These are phyloP conservation scores for Leptestheria dahalacensis DNA, from an alignment of 1,140 invertebrate species.

Conservation along the genomic window DNA sequence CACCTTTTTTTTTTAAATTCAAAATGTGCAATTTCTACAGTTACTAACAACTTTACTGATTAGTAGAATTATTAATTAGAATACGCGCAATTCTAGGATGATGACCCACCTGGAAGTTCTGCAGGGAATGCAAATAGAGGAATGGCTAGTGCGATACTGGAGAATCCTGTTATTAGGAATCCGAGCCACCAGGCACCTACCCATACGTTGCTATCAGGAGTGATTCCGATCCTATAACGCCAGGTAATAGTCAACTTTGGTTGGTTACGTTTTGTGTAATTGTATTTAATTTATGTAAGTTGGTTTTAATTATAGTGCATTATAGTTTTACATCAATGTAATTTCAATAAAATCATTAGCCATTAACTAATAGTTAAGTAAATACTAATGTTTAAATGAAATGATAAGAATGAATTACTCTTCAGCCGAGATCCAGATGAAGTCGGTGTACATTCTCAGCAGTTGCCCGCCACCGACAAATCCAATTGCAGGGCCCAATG, in stretches of 20 bases:
- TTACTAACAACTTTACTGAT: no score
- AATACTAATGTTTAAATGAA: conserved; percentile 2
- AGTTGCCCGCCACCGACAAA: conserved; percentile 81
- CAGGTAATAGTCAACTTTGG: no score
- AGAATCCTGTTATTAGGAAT: conserved; percentile 62
- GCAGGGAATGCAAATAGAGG: conserved; percentile 75
- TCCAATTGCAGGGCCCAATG: conserved; percentile 80
- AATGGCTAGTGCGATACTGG: conserved; percentile 64
- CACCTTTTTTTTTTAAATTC: no score
- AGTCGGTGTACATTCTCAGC: conserved; percentile 77
- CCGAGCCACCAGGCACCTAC: conserved; percentile 94
- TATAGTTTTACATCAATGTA: no score
- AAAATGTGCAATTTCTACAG: no score
- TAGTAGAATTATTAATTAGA: no score
- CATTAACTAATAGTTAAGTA: no score
- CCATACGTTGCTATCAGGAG: conserved; percentile 60
- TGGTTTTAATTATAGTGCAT: no score
- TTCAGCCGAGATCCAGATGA: conserved; percentile 3
- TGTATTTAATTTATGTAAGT: no score
- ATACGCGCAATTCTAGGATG: no score
- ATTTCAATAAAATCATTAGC: no score
- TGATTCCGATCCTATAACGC: conserved; percentile 51
- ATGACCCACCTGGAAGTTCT: conserved; percentile 50
- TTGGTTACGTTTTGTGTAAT: conserved; percentile 41
- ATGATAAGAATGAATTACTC: conserved; percentile 1